These are phyloP conservation scores for Mastomys coucha DNA, from an alignment of 2,113 vertebrate species.

Conservation along the genomic window DNA sequence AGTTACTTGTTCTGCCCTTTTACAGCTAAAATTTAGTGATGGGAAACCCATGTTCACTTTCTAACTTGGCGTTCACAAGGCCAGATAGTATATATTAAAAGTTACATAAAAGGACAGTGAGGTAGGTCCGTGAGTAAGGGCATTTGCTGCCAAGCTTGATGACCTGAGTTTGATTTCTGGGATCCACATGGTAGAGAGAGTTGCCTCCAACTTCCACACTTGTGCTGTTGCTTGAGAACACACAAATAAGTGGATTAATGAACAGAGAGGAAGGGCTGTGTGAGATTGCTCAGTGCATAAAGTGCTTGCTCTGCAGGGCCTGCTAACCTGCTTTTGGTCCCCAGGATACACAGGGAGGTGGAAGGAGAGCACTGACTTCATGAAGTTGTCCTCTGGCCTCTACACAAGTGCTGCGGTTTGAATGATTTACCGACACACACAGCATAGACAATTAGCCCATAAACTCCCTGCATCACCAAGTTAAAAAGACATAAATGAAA, in stretches of 20 bases:
- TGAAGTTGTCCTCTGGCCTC: not conserved
- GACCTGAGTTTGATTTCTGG: not conserved
- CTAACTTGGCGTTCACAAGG: slow-evolving; percentile 40
- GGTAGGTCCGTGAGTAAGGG: not conserved
- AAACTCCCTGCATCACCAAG: not conserved
- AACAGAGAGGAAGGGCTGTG: not conserved
- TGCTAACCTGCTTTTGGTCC: not conserved
- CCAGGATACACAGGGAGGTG: not conserved
- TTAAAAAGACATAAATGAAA: not conserved
- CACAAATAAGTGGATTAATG: not conserved
- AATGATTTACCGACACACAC: not conserved
- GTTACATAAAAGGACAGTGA: not conserved
- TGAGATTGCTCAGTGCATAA: not conserved
- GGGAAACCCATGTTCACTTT: slow-evolving; percentile 42
- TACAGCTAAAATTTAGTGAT: slow-evolving; percentile 32
- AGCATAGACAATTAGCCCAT: not conserved
- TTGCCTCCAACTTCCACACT: not conserved
- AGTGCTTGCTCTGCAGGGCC: not conserved
- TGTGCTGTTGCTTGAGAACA: not conserved
- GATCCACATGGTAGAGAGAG: not conserved
- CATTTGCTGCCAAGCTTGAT: not conserved
- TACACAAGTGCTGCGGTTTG: not conserved
- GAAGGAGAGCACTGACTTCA: not conserved
- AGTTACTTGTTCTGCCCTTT: slow-evolving; percentile 40
- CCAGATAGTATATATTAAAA: not conserved